Evolutionary conservation across 2,888 invertebrate species (phyloP).

Genomic region (Orthonychiurus folsomi): DNA sequence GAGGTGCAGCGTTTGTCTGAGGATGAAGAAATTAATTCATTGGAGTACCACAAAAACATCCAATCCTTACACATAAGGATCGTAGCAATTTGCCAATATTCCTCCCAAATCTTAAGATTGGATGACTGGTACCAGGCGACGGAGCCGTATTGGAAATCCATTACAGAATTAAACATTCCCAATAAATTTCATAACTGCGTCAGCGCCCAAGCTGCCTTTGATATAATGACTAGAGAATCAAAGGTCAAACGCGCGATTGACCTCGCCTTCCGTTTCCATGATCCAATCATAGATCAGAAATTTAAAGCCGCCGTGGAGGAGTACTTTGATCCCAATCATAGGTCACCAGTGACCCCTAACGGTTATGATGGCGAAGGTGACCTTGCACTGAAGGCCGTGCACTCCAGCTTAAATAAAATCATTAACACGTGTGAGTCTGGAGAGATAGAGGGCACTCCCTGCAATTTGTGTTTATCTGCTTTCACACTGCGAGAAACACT

Average conservation of each 20-base stretch:
- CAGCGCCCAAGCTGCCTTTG: neutral
- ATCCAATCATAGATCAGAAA: neutral
- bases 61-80: neutral
- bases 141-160: neutral
- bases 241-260: neutral
- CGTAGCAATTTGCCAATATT: neutral
- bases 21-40: neutral
- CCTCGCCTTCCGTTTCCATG: neutral
- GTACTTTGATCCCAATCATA: neutral
- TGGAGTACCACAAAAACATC: neutral
- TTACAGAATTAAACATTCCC: neutral
- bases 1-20: neutral
- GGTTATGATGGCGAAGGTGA: neutral
- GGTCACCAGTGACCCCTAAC: neutral
- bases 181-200: neutral
- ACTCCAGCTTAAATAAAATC: neutral
- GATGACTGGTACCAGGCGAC: neutral
- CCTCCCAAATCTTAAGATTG: neutral
- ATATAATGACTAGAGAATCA: neutral
- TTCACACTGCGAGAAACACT: neutral
- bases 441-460: neutral
- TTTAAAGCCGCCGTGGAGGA: neutral
- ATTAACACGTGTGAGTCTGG: neutral
- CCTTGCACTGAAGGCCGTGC: neutral
- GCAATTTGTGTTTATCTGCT: neutral